Evolutionary conservation across 2,113 vertebrate genomes (phyloP).

Genomic region (Gnathonemus echidnorhynchus): DNA sequence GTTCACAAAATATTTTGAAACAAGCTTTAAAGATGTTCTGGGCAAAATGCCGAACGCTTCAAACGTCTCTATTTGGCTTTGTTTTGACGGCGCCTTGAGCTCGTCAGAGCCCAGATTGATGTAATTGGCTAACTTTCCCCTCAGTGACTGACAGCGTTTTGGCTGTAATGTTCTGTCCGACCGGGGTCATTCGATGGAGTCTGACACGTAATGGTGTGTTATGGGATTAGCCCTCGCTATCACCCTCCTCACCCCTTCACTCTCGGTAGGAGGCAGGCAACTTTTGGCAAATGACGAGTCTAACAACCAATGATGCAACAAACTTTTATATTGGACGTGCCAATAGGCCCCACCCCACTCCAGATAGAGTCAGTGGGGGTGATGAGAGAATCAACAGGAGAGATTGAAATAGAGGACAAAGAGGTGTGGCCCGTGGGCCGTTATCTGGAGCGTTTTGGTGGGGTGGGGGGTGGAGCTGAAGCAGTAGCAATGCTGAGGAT

Average conservation of each 20-base stretch:
- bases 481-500: background rate
- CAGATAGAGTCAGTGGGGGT: background rate
- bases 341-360: background rate
- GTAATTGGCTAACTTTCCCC: constrained; percentile 14
- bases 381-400: background rate
- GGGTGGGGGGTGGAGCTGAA: background rate
- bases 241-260: background rate
- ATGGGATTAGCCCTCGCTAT: background rate
- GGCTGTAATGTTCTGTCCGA: background rate
- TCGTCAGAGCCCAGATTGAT: constrained; percentile 4
- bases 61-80: background rate
- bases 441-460: background rate
- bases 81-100: constrained; percentile 3
- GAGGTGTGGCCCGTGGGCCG: background rate
- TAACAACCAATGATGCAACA: background rate
- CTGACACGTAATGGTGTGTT: background rate
- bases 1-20: background rate
- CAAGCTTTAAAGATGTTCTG: background rate
- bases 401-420: background rate
- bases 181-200: background rate
- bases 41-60: background rate
- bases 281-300: background rate
- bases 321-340: background rate
- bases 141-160: background rate
- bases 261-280: background rate